These are phyloP conservation scores for Pollenia amentaria DNA, from an alignment of 2,888 invertebrate genomes.

Conservation along the genomic window DNA sequence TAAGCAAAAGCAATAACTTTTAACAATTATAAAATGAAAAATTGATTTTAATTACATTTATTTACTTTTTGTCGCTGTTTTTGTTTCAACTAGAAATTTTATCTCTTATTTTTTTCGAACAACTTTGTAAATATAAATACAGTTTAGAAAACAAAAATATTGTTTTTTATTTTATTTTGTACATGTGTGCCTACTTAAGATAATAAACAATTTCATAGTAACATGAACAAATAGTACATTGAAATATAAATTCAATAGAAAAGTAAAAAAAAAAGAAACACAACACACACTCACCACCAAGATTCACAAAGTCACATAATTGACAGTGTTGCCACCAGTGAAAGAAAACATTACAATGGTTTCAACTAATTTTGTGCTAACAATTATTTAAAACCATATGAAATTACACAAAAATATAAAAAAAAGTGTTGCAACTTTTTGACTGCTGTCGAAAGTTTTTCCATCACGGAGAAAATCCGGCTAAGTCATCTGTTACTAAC, in stretches of 20 bases:
- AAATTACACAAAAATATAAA: too few species aligned
- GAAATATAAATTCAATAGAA: conserved; percentile 25
- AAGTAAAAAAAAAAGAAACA: neutral
- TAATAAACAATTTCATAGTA: neutral
- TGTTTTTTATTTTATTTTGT: neutral
- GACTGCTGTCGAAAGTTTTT: too few species aligned
- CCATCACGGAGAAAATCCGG: too few species aligned
- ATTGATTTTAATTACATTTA: conserved; percentile 4
- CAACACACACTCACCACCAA: neutral
- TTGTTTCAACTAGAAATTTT: conserved; percentile 1
- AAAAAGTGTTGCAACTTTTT: too few species aligned
- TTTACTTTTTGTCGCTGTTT: neutral
- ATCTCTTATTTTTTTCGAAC: neutral
- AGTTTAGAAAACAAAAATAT: too few species aligned
- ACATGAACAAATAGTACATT: conserved; percentile 25
- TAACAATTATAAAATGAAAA: neutral
- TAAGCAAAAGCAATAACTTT: neutral
- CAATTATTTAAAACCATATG: too few species aligned
- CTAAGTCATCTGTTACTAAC: too few species aligned
- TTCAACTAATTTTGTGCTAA: too few species aligned
- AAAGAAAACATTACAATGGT: too few species aligned
- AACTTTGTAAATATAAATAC: too few species aligned
- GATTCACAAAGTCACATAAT: too few species aligned
- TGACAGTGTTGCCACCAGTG: too few species aligned
- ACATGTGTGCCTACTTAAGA: neutral